Base-by-base conservation (phyloP, 2,113 vertebrate genomes). In the Podiceps cristatus region DNA sequence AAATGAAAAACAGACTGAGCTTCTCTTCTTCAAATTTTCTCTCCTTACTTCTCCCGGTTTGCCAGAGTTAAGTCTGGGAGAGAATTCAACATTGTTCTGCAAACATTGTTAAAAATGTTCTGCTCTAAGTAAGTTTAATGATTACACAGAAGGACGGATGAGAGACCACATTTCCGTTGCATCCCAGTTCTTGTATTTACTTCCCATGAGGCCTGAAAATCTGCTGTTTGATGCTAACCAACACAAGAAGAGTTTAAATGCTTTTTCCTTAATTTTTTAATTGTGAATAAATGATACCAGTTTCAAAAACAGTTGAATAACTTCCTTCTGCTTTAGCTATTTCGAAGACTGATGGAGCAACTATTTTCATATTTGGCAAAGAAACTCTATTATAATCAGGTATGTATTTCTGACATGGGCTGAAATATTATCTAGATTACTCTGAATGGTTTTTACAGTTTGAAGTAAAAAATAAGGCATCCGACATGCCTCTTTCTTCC, bases 1-100 rank as follows among this genome's bases (percentile, higher is more conserved):
- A 99, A 99, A 99, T 98, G 98, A 98, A 99, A 99, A 99, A 98
- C 97, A 99, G 98, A 98, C 98, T 95, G 95, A 97, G 97, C 97
- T 98, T 98, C 98, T 93, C 95, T 98, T 98, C 98, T 99, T 98
- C 98, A 98, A 94, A 98, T 97, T 97, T 97, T 97, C 95, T 97
- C 85, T 95, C 88, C 85, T 94, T 71, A 98, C 91, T 97, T 95
- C 96, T 87, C 50, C 42, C 88, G 63, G 80, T 96, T 96, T 96
- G 92, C 76, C 95, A 95, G 96, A 93, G 91, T 63, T 84, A 93
- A 94, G 93, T 87, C 83, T 93, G 90, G 92, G 66, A 96, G 84
- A 97, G 94, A 93, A 95, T 90, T 93, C 74, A 95, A 83, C 64
- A 66, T 90, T 97, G 86, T 94, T 97, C 85, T 97, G 89, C 81